Evolutionary conservation across 2,888 invertebrate species (phyloP).

Genomic region (Hololepta plana): DNA sequence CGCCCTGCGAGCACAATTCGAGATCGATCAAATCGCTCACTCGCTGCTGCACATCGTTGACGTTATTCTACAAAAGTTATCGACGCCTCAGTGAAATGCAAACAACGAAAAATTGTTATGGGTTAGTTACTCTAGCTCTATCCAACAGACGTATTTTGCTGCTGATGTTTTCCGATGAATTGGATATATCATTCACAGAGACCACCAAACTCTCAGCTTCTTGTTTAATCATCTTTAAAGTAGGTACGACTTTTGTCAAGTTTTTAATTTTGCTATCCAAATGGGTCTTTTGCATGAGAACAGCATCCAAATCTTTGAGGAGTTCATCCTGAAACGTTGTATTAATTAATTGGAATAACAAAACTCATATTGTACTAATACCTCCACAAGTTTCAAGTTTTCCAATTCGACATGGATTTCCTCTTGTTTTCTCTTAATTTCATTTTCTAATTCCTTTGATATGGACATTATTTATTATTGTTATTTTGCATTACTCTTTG

Average conservation of each 20-base stretch:
- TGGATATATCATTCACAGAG: slow-evolving; percentile 76
- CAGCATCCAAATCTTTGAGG: slow-evolving; percentile 47
- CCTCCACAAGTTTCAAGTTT: slow-evolving; percentile 40
- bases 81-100: slow-evolving; percentile 5
- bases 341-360: neutral
- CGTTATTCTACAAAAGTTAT: slow-evolving; percentile 48
- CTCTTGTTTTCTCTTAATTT: no score
- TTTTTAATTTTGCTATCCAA: slow-evolving; percentile 65
- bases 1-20: slow-evolving; percentile 93
- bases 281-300: slow-evolving; percentile 54
- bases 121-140: slow-evolving; percentile 57
- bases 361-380: no score
- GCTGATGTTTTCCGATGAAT: slow-evolving; percentile 83
- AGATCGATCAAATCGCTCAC: slow-evolving; percentile 91
- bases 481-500: no score
- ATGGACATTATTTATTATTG: no score
- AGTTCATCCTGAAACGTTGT: slow-evolving; percentile 41
- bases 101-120: neutral
- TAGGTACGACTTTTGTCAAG: slow-evolving; percentile 64
- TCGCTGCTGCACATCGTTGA: slow-evolving; percentile 83
- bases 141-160: slow-evolving; percentile 90
- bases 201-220: slow-evolving; percentile 67
- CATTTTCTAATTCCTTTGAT: no score
- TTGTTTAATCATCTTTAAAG: slow-evolving; percentile 54
- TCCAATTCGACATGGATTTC: slow-evolving; percentile 36